Evolutionary conservation across 2,888 invertebrate genomes (phyloP), one percentile per base, ranked within the genome.

Genomic region (Tenthredo notha): DNA sequence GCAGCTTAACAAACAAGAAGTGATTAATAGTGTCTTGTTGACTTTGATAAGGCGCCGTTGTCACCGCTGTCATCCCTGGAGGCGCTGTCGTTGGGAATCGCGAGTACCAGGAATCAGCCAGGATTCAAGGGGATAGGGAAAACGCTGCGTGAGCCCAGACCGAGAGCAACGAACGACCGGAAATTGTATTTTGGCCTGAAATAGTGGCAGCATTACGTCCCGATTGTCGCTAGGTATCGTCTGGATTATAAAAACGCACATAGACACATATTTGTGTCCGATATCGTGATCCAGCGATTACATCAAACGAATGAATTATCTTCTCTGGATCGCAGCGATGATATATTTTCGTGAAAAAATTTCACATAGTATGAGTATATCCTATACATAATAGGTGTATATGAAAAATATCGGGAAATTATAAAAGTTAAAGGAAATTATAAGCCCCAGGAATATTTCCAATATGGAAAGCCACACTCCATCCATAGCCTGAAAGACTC

Each of bases 101-200:
- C 29, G 21, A 25, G 74, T 67, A 67, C 77, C 29, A 18, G 50
- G 50, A 77, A 77, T 84, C 86, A 84, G 74, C 85, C 80, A 78
- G 61, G 70, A 86, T 85, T 54, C 77, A 84, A 86, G 83, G 85
- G 86, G 87, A 83, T 86, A 82, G 87, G 87, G 88, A 88, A 25
- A 88, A 89, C 89, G 88, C 82, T 78, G 78, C 86, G 72, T 67
- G 15, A 87, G 85, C 78, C 78, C 85, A 54, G 10, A 33, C 33
- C 29, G 18, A 85, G 89, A 86, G 86, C 86, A 88, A 7, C 87
- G 86, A 87, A 86, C 88, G 86, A 88, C 92, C 92, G 92, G 92
- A 93, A 93, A 92, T 93, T 93, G 92, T 92, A 92, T 93, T 92
- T 91, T 92, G 88, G 89, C 90, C 89, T 89, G 88, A 89, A 90